These are phyloP conservation scores for Mohoua ochrocephala DNA, from an alignment of 2,113 vertebrate species.

Conservation along the genomic window DNA sequence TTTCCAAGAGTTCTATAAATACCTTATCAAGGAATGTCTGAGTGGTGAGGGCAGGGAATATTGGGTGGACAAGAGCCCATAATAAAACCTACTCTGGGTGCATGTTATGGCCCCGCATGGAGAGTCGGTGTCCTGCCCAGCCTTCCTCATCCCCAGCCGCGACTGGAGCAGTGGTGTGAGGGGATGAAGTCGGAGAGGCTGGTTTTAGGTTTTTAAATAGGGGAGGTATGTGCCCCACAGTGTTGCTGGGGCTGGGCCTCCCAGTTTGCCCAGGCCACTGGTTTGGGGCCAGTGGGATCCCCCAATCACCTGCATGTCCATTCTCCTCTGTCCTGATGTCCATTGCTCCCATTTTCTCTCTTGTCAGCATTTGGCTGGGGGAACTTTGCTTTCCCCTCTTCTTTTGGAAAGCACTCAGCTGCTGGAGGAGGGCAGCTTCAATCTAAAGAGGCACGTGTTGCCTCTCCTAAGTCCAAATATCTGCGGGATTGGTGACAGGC, in stretches of 20 bases:
- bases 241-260: background rate
- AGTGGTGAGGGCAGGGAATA: background rate
- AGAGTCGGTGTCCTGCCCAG: rapidly evolving
- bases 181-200: rapidly evolving
- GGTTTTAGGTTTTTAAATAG: background rate
- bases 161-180: background rate
- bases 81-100: background rate
- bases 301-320: background rate
- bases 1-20: background rate
- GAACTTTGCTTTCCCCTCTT: background rate
- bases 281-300: background rate
- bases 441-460: rapidly evolving
- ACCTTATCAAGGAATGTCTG: background rate
- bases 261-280: background rate
- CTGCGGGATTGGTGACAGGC: background rate
- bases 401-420: background rate
- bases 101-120: rapidly evolving
- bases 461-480: background rate
- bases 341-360: background rate
- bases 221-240: background rate
- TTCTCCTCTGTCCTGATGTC: background rate
- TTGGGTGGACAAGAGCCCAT: background rate
- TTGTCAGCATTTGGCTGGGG: background rate
- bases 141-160: background rate
- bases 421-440: background rate